Evolutionary conservation across 2,888 invertebrate species (phyloP), one percentile per base, ranked within the genome.

Genomic region (Drymonia ruficornis): DNA sequence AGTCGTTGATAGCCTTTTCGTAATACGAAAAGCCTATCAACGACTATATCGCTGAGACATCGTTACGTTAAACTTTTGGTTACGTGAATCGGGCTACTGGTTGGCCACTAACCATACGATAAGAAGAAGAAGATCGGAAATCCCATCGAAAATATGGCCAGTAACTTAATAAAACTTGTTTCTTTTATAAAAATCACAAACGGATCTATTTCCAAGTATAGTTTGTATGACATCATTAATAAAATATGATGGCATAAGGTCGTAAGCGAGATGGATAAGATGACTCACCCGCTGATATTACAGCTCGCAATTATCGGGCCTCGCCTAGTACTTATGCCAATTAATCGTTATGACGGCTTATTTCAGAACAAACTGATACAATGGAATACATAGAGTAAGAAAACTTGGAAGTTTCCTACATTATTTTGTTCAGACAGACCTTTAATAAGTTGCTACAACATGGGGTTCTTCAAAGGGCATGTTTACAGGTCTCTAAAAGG

Each of bases 341-440:
- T 89, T 89, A 89, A 89, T 87, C 83, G 88, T 86, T 83, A 83
- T 80, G 80, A 75, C 74, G 76, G 78, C 80, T 80, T 80, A 74
- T 67, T 73, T 65, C 63, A 80, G 84, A 70, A 74, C 61, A 73
- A 46, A 59, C 59, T 57, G 57, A 65, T 67, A 59, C 55, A 57
- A 56, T 70, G 78, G 76, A 82, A 63, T 67, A 59, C 65, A 59
- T 56, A 63, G 57, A 53, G 55, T 61, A 58, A 55, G 53, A 45
- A 62, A 61, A 56, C 46, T 9, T n/a, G 40, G 43, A 50, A 38
- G 4, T 52, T 49, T 50, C 6, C 44, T 34, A 4, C 1, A 1
- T 6, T n/a, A 23, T 47, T 29, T 43, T 42, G 4, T 46, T 42
- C n/a, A n/a, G n/a, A n/a, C n/a, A n/a, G n/a, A n/a, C n/a, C n/a